Conservation (phyloP, 2,888 invertebrate species). For the Platypus cylindrus region DNA sequence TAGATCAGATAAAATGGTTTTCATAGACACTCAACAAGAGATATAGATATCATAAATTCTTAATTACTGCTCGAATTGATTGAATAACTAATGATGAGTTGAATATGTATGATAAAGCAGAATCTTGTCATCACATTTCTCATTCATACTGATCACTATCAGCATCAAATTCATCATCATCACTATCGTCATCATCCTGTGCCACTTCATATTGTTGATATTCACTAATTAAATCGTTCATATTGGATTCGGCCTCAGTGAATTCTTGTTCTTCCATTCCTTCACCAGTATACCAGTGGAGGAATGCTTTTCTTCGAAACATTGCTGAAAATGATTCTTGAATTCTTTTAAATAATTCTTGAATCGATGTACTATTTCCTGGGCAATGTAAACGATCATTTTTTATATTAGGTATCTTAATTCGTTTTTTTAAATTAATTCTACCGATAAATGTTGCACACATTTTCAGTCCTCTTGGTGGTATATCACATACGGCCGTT, state of each 20-base stretch:
- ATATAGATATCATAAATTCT: too few species aligned
- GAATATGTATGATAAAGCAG: too few species aligned
- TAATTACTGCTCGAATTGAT: too few species aligned
- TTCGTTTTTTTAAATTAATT: slow-evolving; percentile 3
- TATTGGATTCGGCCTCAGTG: slow-evolving; percentile 59
- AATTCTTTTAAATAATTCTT: slow-evolving; percentile 62
- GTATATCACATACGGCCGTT: slow-evolving; percentile 60
- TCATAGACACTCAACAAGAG: too few species aligned
- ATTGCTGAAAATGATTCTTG: slow-evolving; percentile 43
- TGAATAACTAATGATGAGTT: too few species aligned
- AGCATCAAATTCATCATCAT: slow-evolving; percentile 38
- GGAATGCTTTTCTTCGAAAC: slow-evolving; percentile 61
- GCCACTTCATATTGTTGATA: slow-evolving; percentile 66
- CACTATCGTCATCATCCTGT: slow-evolving; percentile 44
- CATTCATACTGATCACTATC: slow-evolving; percentile 12
- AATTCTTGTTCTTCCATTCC: slow-evolving; percentile 64
- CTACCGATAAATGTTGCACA: slow-evolving; percentile 49
- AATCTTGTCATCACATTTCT: too few species aligned
- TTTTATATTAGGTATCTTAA: too few species aligned
- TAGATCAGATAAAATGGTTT: too few species aligned
- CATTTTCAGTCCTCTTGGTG: slow-evolving; percentile 55
- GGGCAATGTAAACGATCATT: background rate
- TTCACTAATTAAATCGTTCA: slow-evolving; percentile 61
- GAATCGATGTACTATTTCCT: slow-evolving; percentile 50
- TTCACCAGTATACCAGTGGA: slow-evolving; percentile 66